These are phyloP conservation scores for Colletes gigas DNA, from an alignment of 1,140 invertebrate genomes.

Conservation along the genomic window DNA sequence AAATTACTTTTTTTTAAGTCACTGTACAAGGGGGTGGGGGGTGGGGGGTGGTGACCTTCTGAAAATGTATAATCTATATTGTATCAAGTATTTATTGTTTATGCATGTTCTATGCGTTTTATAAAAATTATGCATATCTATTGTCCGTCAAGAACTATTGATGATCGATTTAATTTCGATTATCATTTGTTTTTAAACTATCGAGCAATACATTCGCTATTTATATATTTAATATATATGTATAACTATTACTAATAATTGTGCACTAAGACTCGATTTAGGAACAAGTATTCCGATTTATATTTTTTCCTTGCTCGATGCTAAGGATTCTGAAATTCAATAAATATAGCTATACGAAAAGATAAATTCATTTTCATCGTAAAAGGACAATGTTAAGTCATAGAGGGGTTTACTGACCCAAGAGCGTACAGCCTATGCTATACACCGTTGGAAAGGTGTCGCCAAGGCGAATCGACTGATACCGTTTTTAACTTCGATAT, in stretches of 20 bases:
- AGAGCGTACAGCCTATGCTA: too few relatives aligned
- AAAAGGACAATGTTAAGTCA: too few relatives aligned
- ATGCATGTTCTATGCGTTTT: neutral
- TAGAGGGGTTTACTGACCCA: too few relatives aligned
- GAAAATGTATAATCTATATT: constrained; percentile 14
- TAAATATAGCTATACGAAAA: constrained; percentile 35
- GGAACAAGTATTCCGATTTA: constrained; percentile 33
- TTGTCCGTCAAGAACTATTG: neutral
- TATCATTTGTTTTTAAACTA: neutral
- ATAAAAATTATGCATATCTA: constrained; percentile 20
- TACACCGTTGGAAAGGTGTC: too few relatives aligned
- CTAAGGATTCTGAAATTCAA: constrained; percentile 37
- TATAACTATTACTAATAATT: constrained; percentile 26
- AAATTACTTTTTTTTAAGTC: neutral
- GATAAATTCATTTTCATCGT: too few relatives aligned
- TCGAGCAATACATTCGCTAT: constrained; percentile 4
- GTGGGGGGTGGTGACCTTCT: neutral
- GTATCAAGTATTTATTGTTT: constrained; percentile 6
- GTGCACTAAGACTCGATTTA: constrained; percentile 2
- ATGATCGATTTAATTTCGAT: neutral
- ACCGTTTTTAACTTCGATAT: too few relatives aligned
- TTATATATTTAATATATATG: constrained; percentile 14
- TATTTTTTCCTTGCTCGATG: constrained; percentile 43
- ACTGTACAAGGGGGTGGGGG: neutral
- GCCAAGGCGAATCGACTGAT: too few relatives aligned